These are phyloP conservation scores for Empis stercorea DNA, from an alignment of 2,888 invertebrate species.

Conservation along the genomic window DNA sequence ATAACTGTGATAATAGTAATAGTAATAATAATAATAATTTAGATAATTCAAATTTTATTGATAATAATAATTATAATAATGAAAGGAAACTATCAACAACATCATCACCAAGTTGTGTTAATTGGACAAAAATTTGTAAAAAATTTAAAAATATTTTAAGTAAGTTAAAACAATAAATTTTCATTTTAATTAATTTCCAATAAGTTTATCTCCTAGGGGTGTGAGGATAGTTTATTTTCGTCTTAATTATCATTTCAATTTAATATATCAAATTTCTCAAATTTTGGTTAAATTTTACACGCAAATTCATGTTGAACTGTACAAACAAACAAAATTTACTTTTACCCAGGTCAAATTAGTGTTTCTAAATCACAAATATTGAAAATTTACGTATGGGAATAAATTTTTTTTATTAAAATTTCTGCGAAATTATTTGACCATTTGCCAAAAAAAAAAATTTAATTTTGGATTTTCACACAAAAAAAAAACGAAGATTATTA, in stretches of 20 bases:
- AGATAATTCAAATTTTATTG: neutral
- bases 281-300: too few species aligned
- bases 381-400: too few species aligned
- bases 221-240: neutral
- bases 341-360: too few species aligned
- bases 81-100: neutral
- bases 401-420: too few species aligned
- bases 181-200: neutral
- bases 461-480: too few species aligned
- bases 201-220: neutral
- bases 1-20: conserved; percentile 16
- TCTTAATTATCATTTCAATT: neutral
- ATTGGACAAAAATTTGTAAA: conserved; percentile 25
- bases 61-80: neutral
- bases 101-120: conserved; percentile 29
- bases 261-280: too few species aligned
- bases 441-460: too few species aligned
- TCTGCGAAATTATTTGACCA: too few species aligned
- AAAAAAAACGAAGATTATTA: too few species aligned
- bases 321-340: too few species aligned
- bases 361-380: too few species aligned
- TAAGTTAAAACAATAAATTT: conserved; percentile 15
- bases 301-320: too few species aligned
- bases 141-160: conserved; percentile 26
- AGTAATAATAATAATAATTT: conserved; percentile 4